Percentiles rank a stretch among this genome's conserved stretches.
These are phyloP conservation scores for Manis crassicaudata DNA, from an alignment of 2,797 vertebrate genomes.

Conservation along the genomic window DNA sequence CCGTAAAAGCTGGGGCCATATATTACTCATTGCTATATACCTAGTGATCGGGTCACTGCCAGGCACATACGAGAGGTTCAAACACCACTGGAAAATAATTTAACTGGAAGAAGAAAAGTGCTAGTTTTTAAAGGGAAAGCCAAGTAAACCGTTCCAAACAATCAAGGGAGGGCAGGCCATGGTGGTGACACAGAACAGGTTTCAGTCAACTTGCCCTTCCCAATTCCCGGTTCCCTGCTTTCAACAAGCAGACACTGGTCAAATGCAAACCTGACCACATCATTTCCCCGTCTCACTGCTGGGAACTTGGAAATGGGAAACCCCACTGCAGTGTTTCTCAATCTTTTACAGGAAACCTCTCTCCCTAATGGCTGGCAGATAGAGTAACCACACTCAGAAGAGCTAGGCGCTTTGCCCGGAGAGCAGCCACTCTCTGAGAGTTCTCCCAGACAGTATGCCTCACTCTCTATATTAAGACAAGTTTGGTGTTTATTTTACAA, in stretches of 20 bases:
- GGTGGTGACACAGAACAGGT: not conserved
- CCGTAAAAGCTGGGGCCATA: not conserved
- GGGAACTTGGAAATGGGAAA: not conserved
- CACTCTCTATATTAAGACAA: not conserved
- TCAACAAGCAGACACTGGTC: not conserved
- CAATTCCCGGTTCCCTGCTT: not conserved
- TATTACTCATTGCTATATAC: not conserved
- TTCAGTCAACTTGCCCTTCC: not conserved
- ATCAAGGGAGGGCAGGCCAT: no score
- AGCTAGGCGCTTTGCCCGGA: accelerated
- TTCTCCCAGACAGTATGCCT: not conserved
- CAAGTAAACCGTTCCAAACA: not conserved
- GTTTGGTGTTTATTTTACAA: not conserved
- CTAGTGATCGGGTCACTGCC: not conserved
- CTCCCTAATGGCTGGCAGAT: not conserved
- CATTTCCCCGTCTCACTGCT: not conserved
- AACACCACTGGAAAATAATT: not conserved
- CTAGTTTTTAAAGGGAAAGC: not conserved
- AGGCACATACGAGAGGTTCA: not conserved
- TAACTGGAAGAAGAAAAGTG: not conserved
- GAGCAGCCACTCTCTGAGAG: not conserved
- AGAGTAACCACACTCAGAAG: not conserved
- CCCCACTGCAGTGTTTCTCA: not conserved
- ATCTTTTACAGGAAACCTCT: not conserved
- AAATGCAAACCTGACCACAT: not conserved